A percentile compares a stretch with the other conserved stretches of the same genome.
These are phyloP conservation scores for Neolamprologus caudopunctatus DNA, from an alignment of 2,113 vertebrate species.

Conservation along the genomic window DNA sequence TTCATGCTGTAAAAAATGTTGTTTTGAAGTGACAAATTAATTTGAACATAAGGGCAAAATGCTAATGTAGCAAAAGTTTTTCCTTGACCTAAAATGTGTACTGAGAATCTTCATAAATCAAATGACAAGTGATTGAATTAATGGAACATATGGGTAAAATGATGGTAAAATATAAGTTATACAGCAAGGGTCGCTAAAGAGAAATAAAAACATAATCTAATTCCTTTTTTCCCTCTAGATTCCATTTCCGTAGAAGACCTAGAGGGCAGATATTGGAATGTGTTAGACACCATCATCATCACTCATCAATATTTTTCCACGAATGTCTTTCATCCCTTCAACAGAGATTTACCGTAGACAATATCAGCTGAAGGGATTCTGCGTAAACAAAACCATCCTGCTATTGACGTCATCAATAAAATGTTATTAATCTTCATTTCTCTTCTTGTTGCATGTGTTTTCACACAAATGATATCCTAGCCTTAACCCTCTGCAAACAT, in stretches of 20 bases:
- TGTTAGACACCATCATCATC: not conserved
- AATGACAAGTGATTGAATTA: not conserved
- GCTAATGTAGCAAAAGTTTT: not conserved
- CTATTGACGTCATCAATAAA: not conserved
- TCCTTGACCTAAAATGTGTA: not conserved
- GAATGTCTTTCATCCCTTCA: not conserved
- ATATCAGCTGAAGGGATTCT: not conserved
- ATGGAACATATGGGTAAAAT: not conserved
- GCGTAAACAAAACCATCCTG: not conserved
- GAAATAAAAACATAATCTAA: not conserved
- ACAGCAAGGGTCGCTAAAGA: fast-evolving
- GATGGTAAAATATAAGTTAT: not conserved
- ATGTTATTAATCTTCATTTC: not conserved
- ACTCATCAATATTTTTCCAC: not conserved
- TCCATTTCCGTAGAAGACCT: not conserved
- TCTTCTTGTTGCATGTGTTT: not conserved
- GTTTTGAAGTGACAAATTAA: not conserved
- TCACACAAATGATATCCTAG: not conserved
- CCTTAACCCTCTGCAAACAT: not conserved
- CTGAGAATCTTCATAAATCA: not conserved
- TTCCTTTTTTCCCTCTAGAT: not conserved
- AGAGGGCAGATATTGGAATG: not conserved
- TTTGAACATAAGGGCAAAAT: not conserved
- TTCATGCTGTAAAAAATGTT: not conserved
- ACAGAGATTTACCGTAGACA: not conserved